Conservation (phyloP, 2,797 vertebrate species). For the Tadarida brasiliensis region DNA sequence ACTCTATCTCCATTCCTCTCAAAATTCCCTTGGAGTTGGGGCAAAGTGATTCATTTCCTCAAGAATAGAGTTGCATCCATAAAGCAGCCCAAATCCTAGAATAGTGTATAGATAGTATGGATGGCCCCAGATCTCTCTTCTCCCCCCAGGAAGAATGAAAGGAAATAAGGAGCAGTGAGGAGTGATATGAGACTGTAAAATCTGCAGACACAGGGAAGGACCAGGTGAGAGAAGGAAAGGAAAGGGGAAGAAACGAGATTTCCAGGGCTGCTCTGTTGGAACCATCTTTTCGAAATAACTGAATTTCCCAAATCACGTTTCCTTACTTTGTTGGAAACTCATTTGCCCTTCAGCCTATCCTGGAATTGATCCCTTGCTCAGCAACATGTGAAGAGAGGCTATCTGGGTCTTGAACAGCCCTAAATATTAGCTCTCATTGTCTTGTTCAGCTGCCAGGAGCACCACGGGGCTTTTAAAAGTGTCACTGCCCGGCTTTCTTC, state of each 20-base stretch:
- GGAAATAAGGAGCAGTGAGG: neutral
- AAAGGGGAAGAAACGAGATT: neutral
- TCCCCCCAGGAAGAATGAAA: neutral
- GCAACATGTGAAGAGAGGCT: constrained; percentile 6
- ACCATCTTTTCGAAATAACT: neutral
- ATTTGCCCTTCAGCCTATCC: neutral
- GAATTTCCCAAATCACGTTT: neutral
- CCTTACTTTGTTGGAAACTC: neutral
- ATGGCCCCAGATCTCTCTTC: neutral
- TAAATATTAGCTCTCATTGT: constrained; percentile 76
- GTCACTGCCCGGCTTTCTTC: constrained; percentile 72
- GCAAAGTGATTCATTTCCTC: neutral
- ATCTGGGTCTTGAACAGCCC: constrained; percentile 36
- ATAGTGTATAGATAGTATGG: neutral
- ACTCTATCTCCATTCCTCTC: neutral
- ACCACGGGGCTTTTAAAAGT: constrained; percentile 78
- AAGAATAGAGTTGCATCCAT: neutral
- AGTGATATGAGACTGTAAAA: neutral
- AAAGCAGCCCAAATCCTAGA: neutral
- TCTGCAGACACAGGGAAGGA: neutral
- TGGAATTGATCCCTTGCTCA: constrained; percentile 37
- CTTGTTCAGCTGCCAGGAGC: constrained; percentile 74
- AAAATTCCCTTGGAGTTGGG: constrained; percentile 34
- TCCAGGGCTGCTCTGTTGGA: neutral
- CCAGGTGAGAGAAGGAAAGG: neutral